Percentiles rank a stretch among this genome's conserved stretches.
Evolutionary conservation across 2,797 vertebrate species (phyloP).

Genomic region (Triplophysa bombifrons): DNA sequence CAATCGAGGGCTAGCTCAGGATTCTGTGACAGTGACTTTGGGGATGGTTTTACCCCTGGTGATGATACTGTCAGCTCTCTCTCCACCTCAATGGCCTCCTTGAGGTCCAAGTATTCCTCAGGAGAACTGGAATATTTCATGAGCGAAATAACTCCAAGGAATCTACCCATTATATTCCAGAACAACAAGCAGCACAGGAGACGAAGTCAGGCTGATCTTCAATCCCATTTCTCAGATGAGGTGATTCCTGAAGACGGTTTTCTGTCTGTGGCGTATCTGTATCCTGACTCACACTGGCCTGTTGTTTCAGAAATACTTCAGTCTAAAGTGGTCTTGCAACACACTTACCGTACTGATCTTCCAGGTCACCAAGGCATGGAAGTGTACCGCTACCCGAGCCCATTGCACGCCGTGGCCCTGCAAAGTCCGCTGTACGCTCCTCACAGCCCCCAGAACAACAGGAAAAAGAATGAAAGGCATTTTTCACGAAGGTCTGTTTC

Average conservation of each 20-base stretch:
- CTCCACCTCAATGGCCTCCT: slow-evolving; percentile 43
- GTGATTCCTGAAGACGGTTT: slow-evolving; percentile 52
- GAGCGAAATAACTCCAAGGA: neutral
- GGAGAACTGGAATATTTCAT: slow-evolving; percentile 16
- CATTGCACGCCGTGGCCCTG: slow-evolving; percentile 63
- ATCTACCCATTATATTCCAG: slow-evolving; percentile 14
- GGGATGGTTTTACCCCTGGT: neutral
- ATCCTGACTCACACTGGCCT: slow-evolving; percentile 60
- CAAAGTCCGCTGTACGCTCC: slow-evolving; percentile 58
- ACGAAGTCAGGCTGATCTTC: neutral
- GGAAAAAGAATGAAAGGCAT: slow-evolving; percentile 7
- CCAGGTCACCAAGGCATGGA: slow-evolving; percentile 45
- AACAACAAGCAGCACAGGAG: neutral
- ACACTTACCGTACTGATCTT: slow-evolving; percentile 55
- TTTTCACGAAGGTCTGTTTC: slow-evolving; percentile 1
- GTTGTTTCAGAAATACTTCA: slow-evolving; percentile 58
- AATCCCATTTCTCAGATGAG: neutral
- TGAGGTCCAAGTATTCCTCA: slow-evolving; percentile 29
- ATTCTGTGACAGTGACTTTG: slow-evolving; percentile 49
- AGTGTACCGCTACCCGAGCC: slow-evolving; percentile 63
- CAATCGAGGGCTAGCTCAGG: slow-evolving; percentile 58
- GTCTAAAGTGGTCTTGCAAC: slow-evolving; percentile 54
- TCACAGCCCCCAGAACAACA: slow-evolving; percentile 18
- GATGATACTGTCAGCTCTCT: slow-evolving; percentile 23
- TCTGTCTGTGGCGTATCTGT: slow-evolving; percentile 54